Conservation (phyloP, 2,888 invertebrate species). For the Xylota segnis region DNA sequence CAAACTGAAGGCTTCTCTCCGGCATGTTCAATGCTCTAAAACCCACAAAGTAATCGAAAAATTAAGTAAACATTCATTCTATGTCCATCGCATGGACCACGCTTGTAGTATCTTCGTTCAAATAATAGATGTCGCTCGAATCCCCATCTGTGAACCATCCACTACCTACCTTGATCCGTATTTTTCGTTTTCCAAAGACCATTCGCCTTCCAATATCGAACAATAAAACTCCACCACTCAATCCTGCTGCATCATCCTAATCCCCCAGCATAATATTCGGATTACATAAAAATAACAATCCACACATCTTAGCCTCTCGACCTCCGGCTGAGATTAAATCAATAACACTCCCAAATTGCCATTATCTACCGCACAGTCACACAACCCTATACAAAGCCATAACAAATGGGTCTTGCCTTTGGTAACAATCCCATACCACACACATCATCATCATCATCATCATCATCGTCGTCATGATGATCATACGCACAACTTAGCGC, state of each 20-base stretch:
- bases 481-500: constrained; percentile 63
- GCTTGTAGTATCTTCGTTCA: no score
- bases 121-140: no score
- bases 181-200: neutral
- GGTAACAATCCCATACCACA: constrained; percentile 21
- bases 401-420: constrained; percentile 23
- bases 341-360: constrained; percentile 55
- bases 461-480: constrained; percentile 2
- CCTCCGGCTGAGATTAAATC: constrained; percentile 50
- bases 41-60: no score
- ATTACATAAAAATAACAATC: constrained; percentile 17
- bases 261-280: neutral
- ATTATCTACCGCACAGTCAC: constrained; percentile 40
- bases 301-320: neutral
- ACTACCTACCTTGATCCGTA: no score
- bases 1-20: no score
- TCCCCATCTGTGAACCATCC: no score
- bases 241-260: constrained; percentile 5
- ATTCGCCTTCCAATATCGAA: neutral
- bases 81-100: no score
- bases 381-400: constrained; percentile 6
- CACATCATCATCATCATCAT: constrained; percentile 4
- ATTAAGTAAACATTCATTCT: no score
- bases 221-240: neutral
- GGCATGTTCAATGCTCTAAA: no score